Percentiles rank a stretch among this genome's conserved stretches.
Evolutionary conservation across 2,888 invertebrate genomes (phyloP).

Genomic region (Lasioglossum leucozonium): DNA sequence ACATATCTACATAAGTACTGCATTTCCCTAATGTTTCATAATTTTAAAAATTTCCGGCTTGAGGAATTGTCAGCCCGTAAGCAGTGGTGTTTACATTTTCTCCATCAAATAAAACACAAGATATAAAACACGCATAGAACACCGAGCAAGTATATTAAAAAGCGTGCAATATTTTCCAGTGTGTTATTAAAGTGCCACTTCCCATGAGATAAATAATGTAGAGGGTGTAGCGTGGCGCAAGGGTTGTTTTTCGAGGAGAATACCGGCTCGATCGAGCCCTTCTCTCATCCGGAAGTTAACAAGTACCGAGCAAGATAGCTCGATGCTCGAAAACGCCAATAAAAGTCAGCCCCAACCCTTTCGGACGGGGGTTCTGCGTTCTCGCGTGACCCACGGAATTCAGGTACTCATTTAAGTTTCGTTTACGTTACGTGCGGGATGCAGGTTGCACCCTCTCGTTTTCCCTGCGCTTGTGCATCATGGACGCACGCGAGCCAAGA

Average conservation of each 20-base stretch:
- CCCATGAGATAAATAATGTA: background rate
- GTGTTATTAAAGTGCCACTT: background rate
- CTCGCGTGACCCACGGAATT: conserved; percentile 71
- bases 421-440: conserved; percentile 67
- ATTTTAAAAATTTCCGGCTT: background rate
- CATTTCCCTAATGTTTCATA: background rate
- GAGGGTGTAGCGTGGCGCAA: background rate
- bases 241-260: background rate
- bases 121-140: background rate
- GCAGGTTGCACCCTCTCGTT: conserved; percentile 31
- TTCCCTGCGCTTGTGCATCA: conserved; percentile 30
- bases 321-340: conserved; percentile 39
- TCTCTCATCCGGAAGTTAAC: conserved; percentile 4
- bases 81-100: background rate
- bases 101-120: background rate
- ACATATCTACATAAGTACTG: no score
- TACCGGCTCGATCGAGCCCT: background rate
- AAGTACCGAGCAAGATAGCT: conserved; percentile 11
- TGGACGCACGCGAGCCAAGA: conserved; percentile 59
- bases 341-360: conserved; percentile 40
- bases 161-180: background rate
- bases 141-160: background rate
- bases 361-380: conserved; percentile 27
- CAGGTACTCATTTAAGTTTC: conserved; percentile 76
- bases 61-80: background rate